These are phyloP conservation scores for Aphidoletes aphidimyza DNA, from an alignment of 2,888 invertebrate species.

Conservation along the genomic window DNA sequence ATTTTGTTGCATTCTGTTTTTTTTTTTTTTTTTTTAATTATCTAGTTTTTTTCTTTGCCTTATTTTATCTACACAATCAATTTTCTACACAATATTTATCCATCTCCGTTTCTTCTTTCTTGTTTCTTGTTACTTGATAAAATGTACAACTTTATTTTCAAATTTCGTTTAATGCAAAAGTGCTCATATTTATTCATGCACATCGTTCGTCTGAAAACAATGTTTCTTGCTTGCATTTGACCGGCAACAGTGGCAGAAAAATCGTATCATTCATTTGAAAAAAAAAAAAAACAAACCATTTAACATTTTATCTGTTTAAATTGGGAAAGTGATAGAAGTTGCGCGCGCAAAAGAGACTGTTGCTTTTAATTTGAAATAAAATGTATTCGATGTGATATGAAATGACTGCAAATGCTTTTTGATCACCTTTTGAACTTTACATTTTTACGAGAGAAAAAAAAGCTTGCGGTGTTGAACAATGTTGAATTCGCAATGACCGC, in stretches of 20 bases:
- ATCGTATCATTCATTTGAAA: neutral
- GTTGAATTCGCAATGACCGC: constrained; percentile 18
- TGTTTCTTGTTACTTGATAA: no score
- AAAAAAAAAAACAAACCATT: neutral
- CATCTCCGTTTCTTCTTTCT: neutral
- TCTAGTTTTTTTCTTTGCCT: neutral
- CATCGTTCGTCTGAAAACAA: neutral
- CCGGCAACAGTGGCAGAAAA: no score
- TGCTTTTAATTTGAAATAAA: neutral
- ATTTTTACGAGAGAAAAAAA: neutral
- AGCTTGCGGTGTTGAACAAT: neutral
- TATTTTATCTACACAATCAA: neutral
- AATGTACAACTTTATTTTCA: no score
- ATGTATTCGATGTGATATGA: no score
- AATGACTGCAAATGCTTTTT: no score
- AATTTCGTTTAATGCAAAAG: no score
- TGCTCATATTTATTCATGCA: neutral
- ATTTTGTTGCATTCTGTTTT: neutral
- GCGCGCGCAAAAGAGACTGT: neutral
- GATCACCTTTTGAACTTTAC: constrained; percentile 1
- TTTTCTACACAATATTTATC: neutral
- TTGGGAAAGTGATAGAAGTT: no score
- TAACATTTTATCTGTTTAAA: no score
- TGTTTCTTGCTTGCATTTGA: neutral
- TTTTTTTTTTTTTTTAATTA: no score